Base-by-base conservation (phyloP, 2,888 invertebrate genomes). In the Stenurella melanura region DNA sequence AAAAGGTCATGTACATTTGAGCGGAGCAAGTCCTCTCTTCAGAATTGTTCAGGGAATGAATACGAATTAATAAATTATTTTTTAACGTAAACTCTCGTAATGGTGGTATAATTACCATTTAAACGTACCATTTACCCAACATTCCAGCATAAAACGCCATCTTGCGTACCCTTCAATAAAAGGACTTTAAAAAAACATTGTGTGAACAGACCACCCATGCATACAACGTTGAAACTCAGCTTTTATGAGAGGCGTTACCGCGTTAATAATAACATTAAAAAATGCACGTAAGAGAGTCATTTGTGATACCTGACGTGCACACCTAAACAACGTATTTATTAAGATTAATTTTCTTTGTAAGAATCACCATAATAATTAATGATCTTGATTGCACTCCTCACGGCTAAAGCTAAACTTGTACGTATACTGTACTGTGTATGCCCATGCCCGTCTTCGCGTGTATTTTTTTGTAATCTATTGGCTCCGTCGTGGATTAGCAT, bases 331-430 rank as follows among this genome's bases (percentile, higher is more conserved):
- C 50, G 12, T n/a, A 42, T 42, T 38, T 42, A 50, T 50, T 50
- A 6, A 50, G 50, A 50, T 50, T 50, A 50, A 50, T 50, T 50
- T 50, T 15, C 50, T 50, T 50, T 50, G 6, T 50, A 50, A 50
- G n/a, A 50, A 50, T 50, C 50, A 17, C n/a, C n/a, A 50, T n/a
- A 50, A 50, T 50, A 50, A 50, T 50, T 50, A 50, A 50, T 50
- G 12, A 50, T 50, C 50, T 7, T 50, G 50, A 50, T 50, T 50
- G n/a, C n/a, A 50, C 50, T 15, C 50, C 50, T 50, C 15, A 15
- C 12, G 50, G 50, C 50, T n/a, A 50, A 50, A 50, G 50, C n/a
- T 2, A 42, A 15, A 42, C 50, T 34, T 34, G 7, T 9, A 34
- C 30, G 30, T 34, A 34, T 34, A 34, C 26, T 26, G 26, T 34